Base-by-base conservation (phyloP, 1,140 invertebrate species). In the Trichonephila clavata region DNA sequence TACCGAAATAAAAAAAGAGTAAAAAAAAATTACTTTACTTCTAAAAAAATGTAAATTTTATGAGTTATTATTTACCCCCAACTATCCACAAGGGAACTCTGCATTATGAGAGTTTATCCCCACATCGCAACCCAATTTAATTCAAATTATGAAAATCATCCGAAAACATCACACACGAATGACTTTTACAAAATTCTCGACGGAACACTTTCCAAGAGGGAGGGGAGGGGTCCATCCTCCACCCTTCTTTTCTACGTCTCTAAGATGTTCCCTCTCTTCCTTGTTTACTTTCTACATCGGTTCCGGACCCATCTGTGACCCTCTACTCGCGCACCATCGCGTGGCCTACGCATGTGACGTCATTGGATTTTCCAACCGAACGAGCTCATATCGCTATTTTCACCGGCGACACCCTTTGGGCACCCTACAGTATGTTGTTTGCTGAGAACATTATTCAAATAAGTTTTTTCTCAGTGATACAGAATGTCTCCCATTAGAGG, bases 291-390 rank as follows among this genome's bases (percentile, higher is more conserved):
- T 87, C 86, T 61, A 20, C 60, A 7, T 63, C 60, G 21, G 83
- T 59, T 84, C 57, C 21, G 14, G 50, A 84, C 83, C 59, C 86
- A 87, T 87, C 86, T 87, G 86, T 63, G 86, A 87, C 86, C 50
- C 61, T 24, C 32, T 77, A 16, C 71, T 77, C 32, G 39, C 57
- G 59, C 86, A 63, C 39, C 59, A 39, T 87, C 86, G 59, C 59
- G 61, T 39, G 50, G 50, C 50, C 50, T 50, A 50, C 50, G 59
- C 32, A 24, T 43, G 32, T 63, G 59, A 63, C 86, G 63, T 77
- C 87, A 89, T 89, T 65, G 87, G 87, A 89, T 89, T 89, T 89
- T 71, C 63, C 87, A n/a, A 77, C 32, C 87, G 39, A 77, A 89
- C 63, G 65, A 89, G 18, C 87, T 50, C 43, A 59, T 63, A 57